phyloP scores from a whole-genome alignment of 1,140 invertebrate genomes.

The Ceratosolen solmsi region DNA sequence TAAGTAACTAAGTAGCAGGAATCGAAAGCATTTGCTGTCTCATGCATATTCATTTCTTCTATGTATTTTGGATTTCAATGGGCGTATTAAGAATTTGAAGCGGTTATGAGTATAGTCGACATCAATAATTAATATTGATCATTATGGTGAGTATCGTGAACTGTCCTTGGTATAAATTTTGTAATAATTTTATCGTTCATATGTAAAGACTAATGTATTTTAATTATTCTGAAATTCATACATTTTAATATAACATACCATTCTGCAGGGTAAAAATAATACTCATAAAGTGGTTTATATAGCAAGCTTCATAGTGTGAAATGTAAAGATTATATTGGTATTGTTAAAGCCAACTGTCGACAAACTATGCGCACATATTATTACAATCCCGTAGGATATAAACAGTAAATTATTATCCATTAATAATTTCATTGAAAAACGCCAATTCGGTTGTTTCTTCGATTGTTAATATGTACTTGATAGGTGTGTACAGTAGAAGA shows the following conservation, averaged over 20 bases:
- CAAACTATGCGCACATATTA: background rate
- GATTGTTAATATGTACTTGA: background rate
- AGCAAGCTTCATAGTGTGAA: background rate
- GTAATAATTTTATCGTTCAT: too few species aligned
- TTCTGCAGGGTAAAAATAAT: background rate
- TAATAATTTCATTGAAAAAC: background rate
- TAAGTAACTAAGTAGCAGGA: background rate
- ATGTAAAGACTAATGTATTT: too few species aligned
- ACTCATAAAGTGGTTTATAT: background rate
- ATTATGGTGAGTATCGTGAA: too few species aligned
- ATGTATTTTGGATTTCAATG: background rate
- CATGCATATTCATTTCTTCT: background rate
- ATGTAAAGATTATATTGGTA: background rate
- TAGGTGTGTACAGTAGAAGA: conserved; percentile 4
- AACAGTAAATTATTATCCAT: background rate
- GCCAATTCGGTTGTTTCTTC: background rate
- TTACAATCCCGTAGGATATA: background rate
- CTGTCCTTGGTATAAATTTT: too few species aligned
- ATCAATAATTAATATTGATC: background rate
- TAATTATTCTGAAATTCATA: too few species aligned
- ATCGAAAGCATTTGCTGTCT: background rate
- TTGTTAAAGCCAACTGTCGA: background rate
- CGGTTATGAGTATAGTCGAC: background rate
- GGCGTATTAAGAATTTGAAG: background rate
- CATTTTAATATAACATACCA: too few species aligned